These are phyloP conservation scores for Apodemia zela DNA, from an alignment of 2,888 invertebrate species.

Conservation along the genomic window DNA sequence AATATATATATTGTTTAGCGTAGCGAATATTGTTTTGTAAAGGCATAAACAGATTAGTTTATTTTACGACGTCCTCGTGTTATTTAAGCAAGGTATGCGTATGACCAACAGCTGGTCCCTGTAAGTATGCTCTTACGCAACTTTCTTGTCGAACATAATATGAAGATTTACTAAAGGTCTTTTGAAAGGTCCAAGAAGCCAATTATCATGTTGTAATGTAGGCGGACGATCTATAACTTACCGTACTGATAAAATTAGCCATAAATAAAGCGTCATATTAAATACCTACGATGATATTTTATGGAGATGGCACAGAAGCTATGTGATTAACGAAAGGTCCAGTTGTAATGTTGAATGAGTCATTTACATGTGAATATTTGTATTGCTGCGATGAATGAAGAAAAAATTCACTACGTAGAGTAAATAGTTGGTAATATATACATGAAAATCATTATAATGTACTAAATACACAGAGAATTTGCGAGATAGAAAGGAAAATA, in stretches of 20 bases:
- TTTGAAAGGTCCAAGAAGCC: slow-evolving; percentile 42
- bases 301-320: slow-evolving; percentile 29
- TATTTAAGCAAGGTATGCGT: slow-evolving; percentile 43
- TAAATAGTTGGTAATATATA: slow-evolving; percentile 35
- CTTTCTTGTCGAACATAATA: slow-evolving; percentile 41
- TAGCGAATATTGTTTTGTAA: slow-evolving; percentile 26
- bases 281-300: slow-evolving; percentile 27
- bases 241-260: slow-evolving; percentile 30
- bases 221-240: slow-evolving; percentile 34
- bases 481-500: slow-evolving; percentile 39
- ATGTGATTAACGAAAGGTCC: slow-evolving; percentile 31
- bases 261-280: slow-evolving; percentile 31
- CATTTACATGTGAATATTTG: slow-evolving; percentile 29
- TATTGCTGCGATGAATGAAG: slow-evolving; percentile 24
- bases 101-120: slow-evolving; percentile 42
- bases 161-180: slow-evolving; percentile 45
- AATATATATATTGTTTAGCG: slow-evolving; percentile 11
- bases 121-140: slow-evolving; percentile 44
- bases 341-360: slow-evolving; percentile 26
- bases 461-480: slow-evolving; percentile 37
- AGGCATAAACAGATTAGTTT: slow-evolving; percentile 33
- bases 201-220: slow-evolving; percentile 41
- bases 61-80: slow-evolving; percentile 43
- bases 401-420: slow-evolving; percentile 32
- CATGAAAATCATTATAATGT: slow-evolving; percentile 30